These are phyloP conservation scores for Leuciscus idus DNA, from an alignment of 2,113 vertebrate species.

Conservation along the genomic window DNA sequence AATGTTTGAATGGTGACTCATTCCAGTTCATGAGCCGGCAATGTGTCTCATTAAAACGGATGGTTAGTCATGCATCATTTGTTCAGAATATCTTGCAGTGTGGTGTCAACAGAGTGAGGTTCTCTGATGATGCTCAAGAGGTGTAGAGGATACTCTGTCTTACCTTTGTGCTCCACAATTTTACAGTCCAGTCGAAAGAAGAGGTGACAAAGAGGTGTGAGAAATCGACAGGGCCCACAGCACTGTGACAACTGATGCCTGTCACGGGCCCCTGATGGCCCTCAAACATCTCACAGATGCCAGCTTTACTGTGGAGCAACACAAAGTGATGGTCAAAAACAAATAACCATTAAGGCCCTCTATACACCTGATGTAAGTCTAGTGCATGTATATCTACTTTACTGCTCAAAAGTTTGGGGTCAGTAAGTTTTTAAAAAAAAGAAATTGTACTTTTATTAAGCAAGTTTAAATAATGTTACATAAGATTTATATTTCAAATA, in stretches of 20 bases:
- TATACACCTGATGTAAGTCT: too few species aligned
- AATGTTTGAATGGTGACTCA: not conserved
- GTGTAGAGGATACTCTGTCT: not conserved
- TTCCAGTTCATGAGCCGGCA: not conserved
- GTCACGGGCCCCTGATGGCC: conserved; percentile 97
- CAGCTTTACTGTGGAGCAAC: conserved; percentile 85
- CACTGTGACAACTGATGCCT: conserved; percentile 95
- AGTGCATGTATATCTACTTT: too few species aligned
- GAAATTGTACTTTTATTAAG: too few species aligned
- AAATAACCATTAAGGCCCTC: not conserved
- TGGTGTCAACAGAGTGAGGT: not conserved
- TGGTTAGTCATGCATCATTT: not conserved
- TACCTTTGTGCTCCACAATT: conserved; percentile 99
- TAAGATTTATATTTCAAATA: not conserved
- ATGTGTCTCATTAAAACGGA: not conserved
- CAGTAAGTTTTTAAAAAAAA: too few species aligned
- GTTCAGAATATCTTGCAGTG: not conserved
- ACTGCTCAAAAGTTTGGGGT: too few species aligned
- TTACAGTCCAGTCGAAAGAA: conserved; percentile 98
- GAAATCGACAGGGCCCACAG: conserved; percentile 92
- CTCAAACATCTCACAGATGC: conserved; percentile 96
- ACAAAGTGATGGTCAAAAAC: not conserved
- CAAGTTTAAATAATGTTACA: not conserved
- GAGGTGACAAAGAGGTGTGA: conserved; percentile 97
- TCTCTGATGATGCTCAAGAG: not conserved